Conservation (phyloP, 1,140 invertebrate species). For the Ceratina australensis region DNA sequence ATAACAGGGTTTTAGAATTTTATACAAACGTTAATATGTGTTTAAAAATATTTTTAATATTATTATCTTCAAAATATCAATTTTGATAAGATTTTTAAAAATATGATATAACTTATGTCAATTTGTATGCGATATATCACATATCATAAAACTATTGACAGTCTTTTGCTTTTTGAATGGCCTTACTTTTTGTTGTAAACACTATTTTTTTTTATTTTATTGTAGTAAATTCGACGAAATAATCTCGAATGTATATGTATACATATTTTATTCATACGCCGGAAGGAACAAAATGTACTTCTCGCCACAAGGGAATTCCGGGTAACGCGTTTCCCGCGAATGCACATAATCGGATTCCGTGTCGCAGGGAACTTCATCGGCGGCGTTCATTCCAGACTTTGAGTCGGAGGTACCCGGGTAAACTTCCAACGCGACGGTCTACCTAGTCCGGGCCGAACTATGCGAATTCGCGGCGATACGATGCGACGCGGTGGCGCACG, state of each 20-base stretch:
- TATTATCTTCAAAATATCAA: too few relatives aligned
- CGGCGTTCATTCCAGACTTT: conserved; percentile 48
- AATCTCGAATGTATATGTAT: too few relatives aligned
- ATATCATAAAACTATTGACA: not conserved
- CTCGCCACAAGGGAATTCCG: conserved; percentile 28
- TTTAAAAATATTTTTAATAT: too few relatives aligned
- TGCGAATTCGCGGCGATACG: conserved; percentile 42
- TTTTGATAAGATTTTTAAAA: too few relatives aligned
- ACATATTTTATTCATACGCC: not conserved
- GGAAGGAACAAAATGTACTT: not conserved
- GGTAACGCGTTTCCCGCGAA: conserved; percentile 12
- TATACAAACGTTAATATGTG: too few relatives aligned
- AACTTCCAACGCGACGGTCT: conserved; percentile 34
- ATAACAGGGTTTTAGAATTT: too few relatives aligned
- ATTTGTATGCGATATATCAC: too few relatives aligned
- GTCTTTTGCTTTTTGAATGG: not conserved
- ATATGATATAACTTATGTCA: too few relatives aligned
- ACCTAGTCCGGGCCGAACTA: conserved; percentile 36
- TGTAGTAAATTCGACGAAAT: too few relatives aligned
- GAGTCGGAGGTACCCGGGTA: conserved; percentile 39
- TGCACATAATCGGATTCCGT: conserved; percentile 56
- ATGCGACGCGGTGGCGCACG: not conserved
- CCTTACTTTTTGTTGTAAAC: not conserved
- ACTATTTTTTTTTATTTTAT: too few relatives aligned
- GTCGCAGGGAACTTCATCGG: conserved; percentile 38